phyloP scores from a whole-genome alignment of 2,888 invertebrate species.

The Peribatodes rhomboidaria region DNA sequence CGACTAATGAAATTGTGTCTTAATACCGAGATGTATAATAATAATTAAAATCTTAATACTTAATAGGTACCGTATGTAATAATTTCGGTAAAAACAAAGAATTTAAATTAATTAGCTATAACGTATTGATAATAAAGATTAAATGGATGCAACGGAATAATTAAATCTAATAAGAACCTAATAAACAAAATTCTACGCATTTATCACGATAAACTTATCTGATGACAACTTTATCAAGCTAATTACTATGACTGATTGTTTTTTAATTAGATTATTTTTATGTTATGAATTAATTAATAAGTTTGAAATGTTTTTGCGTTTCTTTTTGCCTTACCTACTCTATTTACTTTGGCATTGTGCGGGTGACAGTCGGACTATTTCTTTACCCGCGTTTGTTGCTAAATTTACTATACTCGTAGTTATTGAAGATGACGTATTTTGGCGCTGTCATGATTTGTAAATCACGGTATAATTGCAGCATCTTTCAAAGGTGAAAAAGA shows the following conservation, averaged over 20 bases:
- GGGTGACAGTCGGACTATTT: too few relatives aligned
- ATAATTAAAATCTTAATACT: too few relatives aligned
- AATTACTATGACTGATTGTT: background rate
- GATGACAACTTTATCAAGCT: background rate
- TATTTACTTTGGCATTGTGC: too few relatives aligned
- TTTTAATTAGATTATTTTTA: background rate
- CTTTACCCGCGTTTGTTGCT: too few relatives aligned
- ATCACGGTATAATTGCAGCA: too few relatives aligned
- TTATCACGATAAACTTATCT: background rate
- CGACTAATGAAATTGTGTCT: too few relatives aligned
- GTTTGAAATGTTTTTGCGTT: background rate
- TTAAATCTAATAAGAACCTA: background rate
- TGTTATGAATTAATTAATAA: background rate
- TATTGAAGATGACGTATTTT: too few relatives aligned
- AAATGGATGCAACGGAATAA: background rate
- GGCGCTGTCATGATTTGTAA: too few relatives aligned
- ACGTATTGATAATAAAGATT: background rate
- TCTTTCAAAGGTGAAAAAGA: too few relatives aligned
- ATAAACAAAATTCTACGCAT: background rate
- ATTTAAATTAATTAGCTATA: background rate
- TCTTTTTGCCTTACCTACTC: background rate
- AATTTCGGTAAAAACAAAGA: too few relatives aligned
- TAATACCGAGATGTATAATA: too few relatives aligned
- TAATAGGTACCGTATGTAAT: background rate
- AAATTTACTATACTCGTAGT: too few relatives aligned